Evolutionary conservation across 2,797 vertebrate species (phyloP), one percentile per base, ranked within the genome.

Genomic region (Oryzias dopingdopingensis): DNA sequence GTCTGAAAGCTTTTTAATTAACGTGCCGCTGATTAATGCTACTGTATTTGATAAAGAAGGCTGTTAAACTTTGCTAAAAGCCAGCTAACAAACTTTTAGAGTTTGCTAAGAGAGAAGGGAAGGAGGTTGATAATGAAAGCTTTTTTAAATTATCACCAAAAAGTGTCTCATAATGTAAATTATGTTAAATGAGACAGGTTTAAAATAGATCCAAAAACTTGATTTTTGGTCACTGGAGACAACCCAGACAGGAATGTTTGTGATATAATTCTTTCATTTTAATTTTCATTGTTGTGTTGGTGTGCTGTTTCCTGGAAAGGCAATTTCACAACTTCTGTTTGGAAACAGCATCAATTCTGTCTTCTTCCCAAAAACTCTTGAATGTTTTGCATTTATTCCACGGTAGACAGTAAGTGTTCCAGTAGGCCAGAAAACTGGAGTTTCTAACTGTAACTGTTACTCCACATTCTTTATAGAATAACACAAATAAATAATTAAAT

Each of bases 1-100:
- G 85, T 85, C 80, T 92, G 86, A 92, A 91, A 93, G 92, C 91
- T 91, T 92, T 93, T 91, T 91, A 90, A 93, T 92, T 86, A 90
- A 45, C 69, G 73, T 72, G 53, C 81, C 81, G 79, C 74, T 84
- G 81, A 87, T 80, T 67, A 80, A 83, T 76, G 72, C 62, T 72
- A 76, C 74, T 78, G 77, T 79, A 69, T 82, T 85, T 84, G 75
- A 85, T 80, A 74, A 71, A 76, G 64, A 79, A 60, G 69, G 83
- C 60, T 81, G 64, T 72, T 75, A 69, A 86, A 90, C 81, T 85
- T 80, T 74, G 63, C 81, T 87, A 89, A 91, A 91, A 90, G 88
- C 85, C 66, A 56, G 42, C 63, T 65, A 45, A 49, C 60, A 78
- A 75, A 76, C 32, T 65, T 59, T 62, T 16, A 41, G 56, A 42